Conservation (phyloP, 2,797 vertebrate species). For the Moxostoma hubbsi region DNA sequence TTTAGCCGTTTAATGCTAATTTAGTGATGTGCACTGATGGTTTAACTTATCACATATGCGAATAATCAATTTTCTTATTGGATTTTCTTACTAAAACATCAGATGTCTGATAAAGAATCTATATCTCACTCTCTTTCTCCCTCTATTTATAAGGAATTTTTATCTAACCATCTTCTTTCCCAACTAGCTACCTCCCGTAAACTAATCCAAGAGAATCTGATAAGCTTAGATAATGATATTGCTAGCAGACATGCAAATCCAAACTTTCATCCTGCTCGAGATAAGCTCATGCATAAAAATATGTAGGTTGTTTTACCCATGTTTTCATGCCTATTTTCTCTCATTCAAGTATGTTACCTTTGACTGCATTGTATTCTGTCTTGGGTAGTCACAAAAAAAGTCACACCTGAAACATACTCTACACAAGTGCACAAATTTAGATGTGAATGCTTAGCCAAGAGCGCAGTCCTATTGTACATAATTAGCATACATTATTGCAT, state of each 20-base stretch:
- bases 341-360: no score
- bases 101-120: constrained; percentile 4
- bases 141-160: constrained; percentile 27
- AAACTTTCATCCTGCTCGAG: background rate
- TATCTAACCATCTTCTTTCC: constrained; percentile 57
- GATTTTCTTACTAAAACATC: constrained; percentile 55
- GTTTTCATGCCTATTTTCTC: no score
- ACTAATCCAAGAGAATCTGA: constrained; percentile 65
- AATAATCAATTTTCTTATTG: constrained; percentile 68
- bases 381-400: background rate
- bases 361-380: background rate
- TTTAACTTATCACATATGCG: constrained; percentile 64
- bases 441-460: background rate
- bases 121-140: constrained; percentile 43
- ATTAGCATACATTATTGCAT: background rate
- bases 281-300: constrained; percentile 13
- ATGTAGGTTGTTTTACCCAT: background rate
- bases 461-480: background rate
- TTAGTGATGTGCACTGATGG: constrained; percentile 18
- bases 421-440: background rate
- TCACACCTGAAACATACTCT: background rate
- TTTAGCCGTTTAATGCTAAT: constrained; percentile 31
- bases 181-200: constrained; percentile 78
- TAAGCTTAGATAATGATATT: constrained; percentile 65
- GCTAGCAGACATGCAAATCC: constrained; percentile 71